These are phyloP conservation scores for Amphibalanus amphitrite DNA, from an alignment of 1,140 invertebrate genomes.

Conservation along the genomic window DNA sequence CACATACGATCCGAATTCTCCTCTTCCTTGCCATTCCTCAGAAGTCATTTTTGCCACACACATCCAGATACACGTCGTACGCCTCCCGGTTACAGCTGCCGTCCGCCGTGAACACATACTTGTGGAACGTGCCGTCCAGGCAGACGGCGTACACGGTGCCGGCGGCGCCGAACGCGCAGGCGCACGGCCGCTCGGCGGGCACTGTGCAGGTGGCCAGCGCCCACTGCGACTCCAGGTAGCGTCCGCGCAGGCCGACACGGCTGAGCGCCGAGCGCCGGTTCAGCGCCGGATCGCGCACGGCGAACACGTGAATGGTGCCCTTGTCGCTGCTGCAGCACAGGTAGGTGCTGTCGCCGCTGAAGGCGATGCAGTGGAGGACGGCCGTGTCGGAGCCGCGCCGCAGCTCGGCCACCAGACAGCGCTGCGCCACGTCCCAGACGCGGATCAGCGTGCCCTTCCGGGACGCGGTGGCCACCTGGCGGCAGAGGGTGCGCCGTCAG, in stretches of 20 bases:
- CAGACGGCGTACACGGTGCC: conserved; percentile 41
- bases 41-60: conserved; percentile 65
- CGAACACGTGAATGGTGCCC: conserved; percentile 84
- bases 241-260: conserved; percentile 49
- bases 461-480: conserved; percentile 59
- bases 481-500: not conserved
- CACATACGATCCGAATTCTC: conserved; percentile 47
- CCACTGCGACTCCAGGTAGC: conserved; percentile 63
- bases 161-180: conserved; percentile 51
- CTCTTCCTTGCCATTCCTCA: conserved; percentile 27
- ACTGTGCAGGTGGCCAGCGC: conserved; percentile 64
- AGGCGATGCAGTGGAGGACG: conserved; percentile 72
- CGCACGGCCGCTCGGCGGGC: conserved; percentile 62
- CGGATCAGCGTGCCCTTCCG: conserved; percentile 69
- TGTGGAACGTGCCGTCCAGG: conserved; percentile 82
- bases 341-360: conserved; percentile 55
- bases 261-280: conserved; percentile 36
- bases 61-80: conserved; percentile 68
- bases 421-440: conserved; percentile 60
- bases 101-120: conserved; percentile 71
- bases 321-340: conserved; percentile 83
- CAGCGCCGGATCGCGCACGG: conserved; percentile 48
- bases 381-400: conserved; percentile 70
- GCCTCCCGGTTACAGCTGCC: conserved; percentile 66
- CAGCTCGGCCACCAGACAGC: conserved; percentile 52